Evolutionary conservation across 2,797 vertebrate species (phyloP), one percentile per base, ranked within the genome.

Genomic region (Enteromius anoplus): DNA sequence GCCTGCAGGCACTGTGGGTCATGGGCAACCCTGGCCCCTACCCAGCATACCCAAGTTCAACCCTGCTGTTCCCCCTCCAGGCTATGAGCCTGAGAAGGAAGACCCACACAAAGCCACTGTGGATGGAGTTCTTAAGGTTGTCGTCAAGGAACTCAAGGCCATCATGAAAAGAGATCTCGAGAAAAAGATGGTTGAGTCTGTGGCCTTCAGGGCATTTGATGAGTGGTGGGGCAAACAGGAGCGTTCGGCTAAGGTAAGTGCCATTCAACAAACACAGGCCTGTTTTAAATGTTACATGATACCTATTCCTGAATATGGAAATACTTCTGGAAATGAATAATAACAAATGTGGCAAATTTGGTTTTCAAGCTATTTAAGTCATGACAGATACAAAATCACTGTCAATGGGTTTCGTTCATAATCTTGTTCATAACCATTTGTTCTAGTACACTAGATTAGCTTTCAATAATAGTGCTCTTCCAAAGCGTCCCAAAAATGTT

Each of bases 161-260:
- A 98, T 99, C 93, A 99, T 99, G 98, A 99, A 99, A 91, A 95
- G 97, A 81, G 98, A 99, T 93, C 95, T 99, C 82, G 99, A 98
- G 91, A 94, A 97, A 71, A 99, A 99, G 91, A 99, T 99, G 98
- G 98, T 99, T 40, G 98, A 99, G 92, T 96, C 98, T 91, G 98
- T 99, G 83, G 98, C 98, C 0, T 99, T 99, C 76, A 95, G 98
- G 88, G 96, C 97, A 1, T 99, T 99, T 0, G 98, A 99, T 6
- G 98, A 99, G 75, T 99, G 98, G 98, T 99, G 98, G 98, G 98
- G 97, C 81, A 99, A 97, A 93, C 98, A 99, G 87, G 97, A 99
- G 9, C 95, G 94, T 37, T 96, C 97, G 2, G 98, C 98, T 68
- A 99, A 99, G 96, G 98, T 98, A 90, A 75, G 91, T 19, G 3